These are phyloP conservation scores for Agapostemon virescens DNA, from an alignment of 2,888 invertebrate species.

Conservation along the genomic window DNA sequence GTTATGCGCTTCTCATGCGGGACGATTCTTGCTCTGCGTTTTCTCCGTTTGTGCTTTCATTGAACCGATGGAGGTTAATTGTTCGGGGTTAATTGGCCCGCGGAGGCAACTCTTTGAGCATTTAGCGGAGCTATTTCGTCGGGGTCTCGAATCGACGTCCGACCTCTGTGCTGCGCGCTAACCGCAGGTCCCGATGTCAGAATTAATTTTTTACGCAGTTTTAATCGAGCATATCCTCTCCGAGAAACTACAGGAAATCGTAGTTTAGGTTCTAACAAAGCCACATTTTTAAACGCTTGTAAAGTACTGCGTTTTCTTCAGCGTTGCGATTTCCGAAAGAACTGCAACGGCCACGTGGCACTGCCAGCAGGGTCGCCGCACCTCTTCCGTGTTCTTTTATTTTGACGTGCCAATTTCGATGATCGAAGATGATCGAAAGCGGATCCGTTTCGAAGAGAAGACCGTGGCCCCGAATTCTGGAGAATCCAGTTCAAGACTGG, in stretches of 20 bases:
- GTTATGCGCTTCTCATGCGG: constrained; percentile 21
- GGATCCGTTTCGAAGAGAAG: constrained; percentile 53
- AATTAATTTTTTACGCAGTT: background rate
- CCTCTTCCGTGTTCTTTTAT: constrained; percentile 2
- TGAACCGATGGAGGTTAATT: constrained; percentile 17
- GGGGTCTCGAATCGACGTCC: background rate
- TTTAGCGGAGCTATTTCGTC: background rate
- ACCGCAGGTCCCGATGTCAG: background rate
- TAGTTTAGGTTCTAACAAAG: background rate
- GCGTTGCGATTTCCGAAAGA: background rate
- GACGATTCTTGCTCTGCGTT: constrained; percentile 13
- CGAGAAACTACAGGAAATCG: background rate
- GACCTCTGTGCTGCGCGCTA: background rate
- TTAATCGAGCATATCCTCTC: background rate
- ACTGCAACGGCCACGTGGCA: background rate
- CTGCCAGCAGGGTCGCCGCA: background rate
- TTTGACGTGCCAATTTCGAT: constrained; percentile 47
- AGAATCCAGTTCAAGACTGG: constrained; percentile 57
- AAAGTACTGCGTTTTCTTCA: too few species aligned
- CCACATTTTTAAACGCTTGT: too few species aligned
- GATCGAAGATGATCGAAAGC: constrained; percentile 58
- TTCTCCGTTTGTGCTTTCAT: background rate
- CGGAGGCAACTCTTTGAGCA: constrained; percentile 1
- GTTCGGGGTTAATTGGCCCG: constrained; percentile 6
- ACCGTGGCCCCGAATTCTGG: constrained; percentile 57